A percentile compares a stretch with the other conserved stretches of the same genome.
Evolutionary conservation across 2,888 invertebrate species (phyloP).

Genomic region (Sinhomidia bicolor): DNA sequence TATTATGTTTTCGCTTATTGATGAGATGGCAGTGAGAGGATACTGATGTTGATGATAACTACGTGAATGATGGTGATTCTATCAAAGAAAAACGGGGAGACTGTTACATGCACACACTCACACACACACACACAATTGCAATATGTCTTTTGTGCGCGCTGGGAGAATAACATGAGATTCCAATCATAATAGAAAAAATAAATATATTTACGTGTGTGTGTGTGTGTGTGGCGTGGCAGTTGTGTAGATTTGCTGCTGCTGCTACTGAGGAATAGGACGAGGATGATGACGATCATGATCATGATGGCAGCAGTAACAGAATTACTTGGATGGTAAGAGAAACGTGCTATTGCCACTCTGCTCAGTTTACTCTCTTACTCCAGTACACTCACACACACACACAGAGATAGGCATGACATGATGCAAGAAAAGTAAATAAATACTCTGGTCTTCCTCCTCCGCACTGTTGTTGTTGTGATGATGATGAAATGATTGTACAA

Average conservation of each 20-base stretch:
- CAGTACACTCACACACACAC: neutral
- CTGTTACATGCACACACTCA: too few relatives aligned
- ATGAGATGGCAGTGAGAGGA: conserved; percentile 23
- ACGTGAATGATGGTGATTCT: neutral
- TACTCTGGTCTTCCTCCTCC: neutral
- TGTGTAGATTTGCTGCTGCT: too few relatives aligned
- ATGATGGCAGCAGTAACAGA: neutral
- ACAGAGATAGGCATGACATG: conserved; percentile 1
- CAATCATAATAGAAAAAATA: conserved; percentile 28
- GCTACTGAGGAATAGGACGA: too few relatives aligned
- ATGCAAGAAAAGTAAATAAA: conserved; percentile 48
- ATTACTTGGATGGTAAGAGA: conserved; percentile 9
- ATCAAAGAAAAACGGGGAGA: too few relatives aligned
- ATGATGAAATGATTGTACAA: conserved; percentile 37
- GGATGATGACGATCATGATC: neutral
- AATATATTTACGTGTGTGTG: neutral
- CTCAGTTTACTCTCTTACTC: conserved; percentile 46
- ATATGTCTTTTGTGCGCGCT: conserved; percentile 25
- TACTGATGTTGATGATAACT: neutral
- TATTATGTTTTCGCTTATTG: conserved; percentile 39
- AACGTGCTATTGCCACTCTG: conserved; percentile 49
- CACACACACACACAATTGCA: too few relatives aligned
- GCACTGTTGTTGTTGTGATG: neutral
- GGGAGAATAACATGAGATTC: conserved; percentile 18
- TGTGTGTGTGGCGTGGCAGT: neutral